phyloP scores from a whole-genome alignment of 2,797 vertebrate genomes.

The Melanotaenia parkinsoni region DNA sequence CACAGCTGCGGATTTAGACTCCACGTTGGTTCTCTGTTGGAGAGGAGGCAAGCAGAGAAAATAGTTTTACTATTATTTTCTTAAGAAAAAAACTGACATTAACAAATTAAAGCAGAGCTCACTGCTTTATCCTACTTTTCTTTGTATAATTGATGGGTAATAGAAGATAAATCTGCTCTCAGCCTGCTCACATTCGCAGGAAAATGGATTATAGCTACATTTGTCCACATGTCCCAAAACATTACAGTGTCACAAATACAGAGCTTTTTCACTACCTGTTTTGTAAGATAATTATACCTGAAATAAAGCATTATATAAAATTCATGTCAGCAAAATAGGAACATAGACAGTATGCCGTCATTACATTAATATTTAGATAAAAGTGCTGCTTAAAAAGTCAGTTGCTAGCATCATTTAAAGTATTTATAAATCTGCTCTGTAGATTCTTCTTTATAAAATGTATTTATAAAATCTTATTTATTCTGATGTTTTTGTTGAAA shows the following conservation, averaged over 20 bases:
- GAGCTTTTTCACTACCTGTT: background rate
- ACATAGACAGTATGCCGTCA: no score
- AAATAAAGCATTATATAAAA: background rate
- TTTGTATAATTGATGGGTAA: slow-evolving; percentile 16
- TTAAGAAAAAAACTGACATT: background rate
- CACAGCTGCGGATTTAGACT: slow-evolving; percentile 4
- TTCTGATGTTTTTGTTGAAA: background rate
- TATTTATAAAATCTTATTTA: background rate
- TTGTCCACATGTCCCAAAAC: background rate
- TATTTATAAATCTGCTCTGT: no score
- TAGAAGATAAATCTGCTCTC: slow-evolving; percentile 13
- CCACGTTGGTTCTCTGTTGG: background rate
- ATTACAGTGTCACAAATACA: background rate
- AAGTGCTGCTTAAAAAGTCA: background rate
- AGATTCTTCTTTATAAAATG: background rate
- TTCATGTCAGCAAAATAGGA: background rate
- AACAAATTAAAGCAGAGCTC: background rate
- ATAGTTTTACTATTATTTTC: background rate
- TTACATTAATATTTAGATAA: background rate
- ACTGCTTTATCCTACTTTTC: slow-evolving; percentile 9
- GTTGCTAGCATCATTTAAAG: no score
- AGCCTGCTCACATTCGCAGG: background rate
- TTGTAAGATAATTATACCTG: background rate
- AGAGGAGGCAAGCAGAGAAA: background rate
- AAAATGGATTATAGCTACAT: background rate